Evolutionary conservation across 2,888 invertebrate genomes (phyloP).

Genomic region (Drosophila mimetica): DNA sequence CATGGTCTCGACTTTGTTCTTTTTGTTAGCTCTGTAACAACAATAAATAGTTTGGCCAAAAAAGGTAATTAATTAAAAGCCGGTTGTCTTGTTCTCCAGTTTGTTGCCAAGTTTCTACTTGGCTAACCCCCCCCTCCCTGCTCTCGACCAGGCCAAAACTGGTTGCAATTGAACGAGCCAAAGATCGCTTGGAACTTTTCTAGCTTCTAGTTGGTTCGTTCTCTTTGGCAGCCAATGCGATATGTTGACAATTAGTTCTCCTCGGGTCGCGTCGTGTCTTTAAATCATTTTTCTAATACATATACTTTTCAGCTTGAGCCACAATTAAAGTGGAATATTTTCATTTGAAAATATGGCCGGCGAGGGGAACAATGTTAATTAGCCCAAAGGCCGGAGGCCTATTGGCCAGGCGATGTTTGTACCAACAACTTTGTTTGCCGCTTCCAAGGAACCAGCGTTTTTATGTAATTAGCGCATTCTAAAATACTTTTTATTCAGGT

Average conservation of each 20-base stretch:
- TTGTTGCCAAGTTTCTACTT: constrained; percentile 25
- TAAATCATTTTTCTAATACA: constrained; percentile 53
- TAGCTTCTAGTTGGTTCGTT: constrained; percentile 33
- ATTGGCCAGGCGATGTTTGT: constrained; percentile 10
- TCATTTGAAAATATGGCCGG: constrained; percentile 32
- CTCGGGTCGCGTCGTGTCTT: constrained; percentile 28
- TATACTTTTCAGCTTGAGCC: constrained; percentile 6
- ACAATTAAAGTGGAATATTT: constrained; percentile 39
- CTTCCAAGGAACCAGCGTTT: constrained; percentile 63
- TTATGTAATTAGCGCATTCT: constrained; percentile 74
- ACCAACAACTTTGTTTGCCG: constrained; percentile 31
- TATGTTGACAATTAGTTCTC: constrained; percentile 44
- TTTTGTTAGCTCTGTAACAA: constrained; percentile 31
- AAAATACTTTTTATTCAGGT: constrained; percentile 75
- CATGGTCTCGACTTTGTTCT: constrained; percentile 24
- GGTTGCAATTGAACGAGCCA: constrained; percentile 56
- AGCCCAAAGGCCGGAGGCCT: constrained; percentile 24
- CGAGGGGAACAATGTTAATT: constrained; percentile 39
- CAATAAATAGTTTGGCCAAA: constrained; percentile 80
- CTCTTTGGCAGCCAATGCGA: constrained; percentile 5
- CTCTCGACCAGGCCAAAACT: constrained; percentile 50
- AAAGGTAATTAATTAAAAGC: constrained; percentile 82
- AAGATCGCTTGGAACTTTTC: constrained; percentile 25
- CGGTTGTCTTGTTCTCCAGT: constrained; percentile 54
- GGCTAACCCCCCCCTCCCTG: neutral